A percentile compares a stretch with the other conserved stretches of the same genome.
Conservation (phyloP, 1,140 invertebrate species). For the Drosophila lacertosa region DNA sequence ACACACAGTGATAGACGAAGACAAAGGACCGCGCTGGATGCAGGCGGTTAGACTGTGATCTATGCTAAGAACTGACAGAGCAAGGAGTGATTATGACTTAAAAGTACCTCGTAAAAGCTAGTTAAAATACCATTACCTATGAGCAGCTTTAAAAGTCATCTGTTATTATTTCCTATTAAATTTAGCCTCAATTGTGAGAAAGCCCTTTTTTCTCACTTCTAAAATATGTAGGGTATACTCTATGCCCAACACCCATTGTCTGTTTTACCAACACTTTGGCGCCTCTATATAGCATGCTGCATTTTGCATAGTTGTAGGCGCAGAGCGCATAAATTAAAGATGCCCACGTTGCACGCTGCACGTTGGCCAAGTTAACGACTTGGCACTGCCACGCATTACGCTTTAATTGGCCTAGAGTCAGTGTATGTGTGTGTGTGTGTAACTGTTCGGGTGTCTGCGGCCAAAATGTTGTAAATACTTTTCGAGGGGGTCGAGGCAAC, state of each 20-base stretch:
- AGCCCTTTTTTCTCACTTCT: background rate
- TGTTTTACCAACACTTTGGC: constrained; percentile 27
- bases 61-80: constrained; percentile 11
- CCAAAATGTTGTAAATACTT: constrained; percentile 32
- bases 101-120: too few species aligned
- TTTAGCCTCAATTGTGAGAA: too few species aligned
- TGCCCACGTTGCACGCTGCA: constrained; percentile 21
- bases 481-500: background rate
- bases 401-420: constrained; percentile 58
- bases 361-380: constrained; percentile 55
- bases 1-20: constrained; percentile 4
- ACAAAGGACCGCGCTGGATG: constrained; percentile 3
- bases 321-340: constrained; percentile 52
- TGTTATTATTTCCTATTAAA: too few species aligned
- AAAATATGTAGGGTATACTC: background rate
- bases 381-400: constrained; percentile 42
- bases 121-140: too few species aligned
- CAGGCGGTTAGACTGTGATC: constrained; percentile 9
- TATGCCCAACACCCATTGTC: background rate
- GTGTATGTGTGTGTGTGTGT: constrained; percentile 13
- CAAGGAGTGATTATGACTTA: background rate
- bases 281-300: constrained; percentile 45
- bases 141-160: too few species aligned
- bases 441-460: background rate
- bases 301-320: constrained; percentile 13